A percentile compares a stretch with the other conserved stretches of the same genome.
phyloP scores from a whole-genome alignment of 2,113 vertebrate species.

The Charadrius vociferus region DNA sequence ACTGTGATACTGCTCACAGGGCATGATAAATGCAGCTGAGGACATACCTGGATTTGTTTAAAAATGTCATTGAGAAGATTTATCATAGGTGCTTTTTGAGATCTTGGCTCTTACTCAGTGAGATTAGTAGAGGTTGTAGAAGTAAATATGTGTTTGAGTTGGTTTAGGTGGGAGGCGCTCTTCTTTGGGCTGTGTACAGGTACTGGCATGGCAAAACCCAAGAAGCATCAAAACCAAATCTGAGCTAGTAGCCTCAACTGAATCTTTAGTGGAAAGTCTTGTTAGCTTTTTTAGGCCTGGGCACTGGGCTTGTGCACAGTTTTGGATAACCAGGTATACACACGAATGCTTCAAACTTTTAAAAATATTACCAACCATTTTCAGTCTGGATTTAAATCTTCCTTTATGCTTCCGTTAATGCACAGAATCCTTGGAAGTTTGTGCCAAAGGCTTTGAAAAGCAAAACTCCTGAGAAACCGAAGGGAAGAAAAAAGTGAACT shows the following conservation, averaged over 20 bases:
- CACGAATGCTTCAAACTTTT: neutral
- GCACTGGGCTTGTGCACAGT: neutral
- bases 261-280: neutral
- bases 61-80: neutral
- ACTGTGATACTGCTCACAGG: neutral
- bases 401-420: neutral
- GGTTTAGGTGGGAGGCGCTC: neutral
- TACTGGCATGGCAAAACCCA: neutral
- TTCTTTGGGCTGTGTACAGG: neutral
- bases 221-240: neutral
- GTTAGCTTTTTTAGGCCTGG: neutral
- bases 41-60: neutral
- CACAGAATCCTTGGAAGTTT: neutral
- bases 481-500: neutral
- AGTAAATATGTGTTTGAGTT: neutral
- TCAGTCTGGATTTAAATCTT: neutral
- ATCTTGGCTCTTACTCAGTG: neutral
- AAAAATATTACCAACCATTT: neutral
- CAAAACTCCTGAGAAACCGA: neutral
- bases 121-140: neutral
- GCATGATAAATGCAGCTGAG: neutral
- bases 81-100: neutral
- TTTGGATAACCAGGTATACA: neutral
- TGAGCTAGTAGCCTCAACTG: neutral
- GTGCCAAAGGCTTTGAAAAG: neutral